phyloP scores from a whole-genome alignment of 2,797 vertebrate genomes.

The Lacerta bilineata region DNA sequence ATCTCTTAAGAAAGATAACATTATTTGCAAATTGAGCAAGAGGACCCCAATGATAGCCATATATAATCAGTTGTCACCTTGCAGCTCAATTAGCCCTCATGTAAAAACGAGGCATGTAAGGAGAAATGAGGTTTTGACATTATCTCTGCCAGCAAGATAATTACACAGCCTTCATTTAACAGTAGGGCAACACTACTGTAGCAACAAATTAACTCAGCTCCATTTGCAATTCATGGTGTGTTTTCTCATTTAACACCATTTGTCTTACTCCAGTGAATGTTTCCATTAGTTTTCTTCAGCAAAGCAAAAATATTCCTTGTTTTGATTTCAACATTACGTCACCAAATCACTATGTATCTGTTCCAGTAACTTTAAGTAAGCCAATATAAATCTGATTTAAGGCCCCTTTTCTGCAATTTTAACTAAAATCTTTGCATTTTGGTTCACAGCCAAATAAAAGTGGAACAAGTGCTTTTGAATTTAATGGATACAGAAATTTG shows the following conservation, averaged over 20 bases:
- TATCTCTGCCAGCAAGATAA: slow-evolving; percentile 90
- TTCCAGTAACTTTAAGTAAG: slow-evolving; percentile 72
- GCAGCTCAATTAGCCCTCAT: slow-evolving; percentile 88
- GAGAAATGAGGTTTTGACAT: slow-evolving; percentile 90
- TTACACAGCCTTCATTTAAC: slow-evolving; percentile 89
- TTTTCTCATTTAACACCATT: slow-evolving; percentile 89
- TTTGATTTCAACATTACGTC: slow-evolving; percentile 79
- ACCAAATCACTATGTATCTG: slow-evolving; percentile 62
- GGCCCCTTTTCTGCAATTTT: slow-evolving; percentile 31
- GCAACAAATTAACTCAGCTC: slow-evolving; percentile 88
- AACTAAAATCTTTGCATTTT: slow-evolving; percentile 61
- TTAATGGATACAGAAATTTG: slow-evolving; percentile 53
- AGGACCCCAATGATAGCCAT: slow-evolving; percentile 80
- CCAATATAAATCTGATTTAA: slow-evolving; percentile 62
- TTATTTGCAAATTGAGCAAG: slow-evolving; percentile 82
- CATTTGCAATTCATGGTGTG: slow-evolving; percentile 90
- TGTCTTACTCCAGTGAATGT: slow-evolving; percentile 88
- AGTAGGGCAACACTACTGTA: slow-evolving; percentile 89
- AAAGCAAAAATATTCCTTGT: slow-evolving; percentile 75
- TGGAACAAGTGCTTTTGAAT: slow-evolving; percentile 50
- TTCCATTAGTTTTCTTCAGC: slow-evolving; percentile 82
- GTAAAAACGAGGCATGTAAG: slow-evolving; percentile 89
- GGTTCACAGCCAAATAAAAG: slow-evolving; percentile 69
- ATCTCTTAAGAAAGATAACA: slow-evolving; percentile 78
- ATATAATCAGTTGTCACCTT: slow-evolving; percentile 88